Evolutionary conservation across 2,797 vertebrate species (phyloP).

Genomic region (Aselliscus stoliczkanus): DNA sequence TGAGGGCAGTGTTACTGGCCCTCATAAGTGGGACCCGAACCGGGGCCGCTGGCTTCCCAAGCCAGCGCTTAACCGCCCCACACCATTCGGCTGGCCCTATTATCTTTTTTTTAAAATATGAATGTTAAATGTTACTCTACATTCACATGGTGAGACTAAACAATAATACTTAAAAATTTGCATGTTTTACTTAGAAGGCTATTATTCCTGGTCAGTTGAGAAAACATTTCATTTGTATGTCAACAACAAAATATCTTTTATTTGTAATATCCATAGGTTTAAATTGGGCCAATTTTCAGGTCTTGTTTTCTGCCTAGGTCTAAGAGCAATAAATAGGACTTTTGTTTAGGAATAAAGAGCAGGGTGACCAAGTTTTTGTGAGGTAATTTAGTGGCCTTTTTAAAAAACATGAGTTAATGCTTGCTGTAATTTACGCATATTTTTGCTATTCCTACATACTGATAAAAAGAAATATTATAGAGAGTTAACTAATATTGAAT

Average conservation of each 20-base stretch:
- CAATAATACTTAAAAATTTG: neutral
- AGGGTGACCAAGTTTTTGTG: neutral
- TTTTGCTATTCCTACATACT: neutral
- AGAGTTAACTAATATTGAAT: neutral
- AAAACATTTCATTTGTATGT: neutral
- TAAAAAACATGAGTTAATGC: neutral
- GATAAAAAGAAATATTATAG: neutral
- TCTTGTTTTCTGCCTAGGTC: neutral
- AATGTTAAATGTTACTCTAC: neutral
- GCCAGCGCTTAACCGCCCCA: too few relatives aligned
- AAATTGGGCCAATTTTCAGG: neutral
- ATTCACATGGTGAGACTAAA: neutral
- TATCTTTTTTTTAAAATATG: neutral
- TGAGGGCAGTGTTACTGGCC: too few relatives aligned
- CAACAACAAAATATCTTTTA: neutral
- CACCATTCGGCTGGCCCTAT: too few relatives aligned
- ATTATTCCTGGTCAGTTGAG: neutral
- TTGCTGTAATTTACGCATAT: neutral
- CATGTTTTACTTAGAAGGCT: neutral
- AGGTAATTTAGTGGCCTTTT: neutral
- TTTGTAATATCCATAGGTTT: neutral
- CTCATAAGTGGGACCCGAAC: too few relatives aligned
- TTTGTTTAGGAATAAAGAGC: neutral
- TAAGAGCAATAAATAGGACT: neutral
- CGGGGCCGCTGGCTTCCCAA: too few relatives aligned